A percentile compares a stretch with the other conserved stretches of the same genome.
Evolutionary conservation across 2,113 vertebrate species (phyloP).

Genomic region (Porphyrio hochstetteri): DNA sequence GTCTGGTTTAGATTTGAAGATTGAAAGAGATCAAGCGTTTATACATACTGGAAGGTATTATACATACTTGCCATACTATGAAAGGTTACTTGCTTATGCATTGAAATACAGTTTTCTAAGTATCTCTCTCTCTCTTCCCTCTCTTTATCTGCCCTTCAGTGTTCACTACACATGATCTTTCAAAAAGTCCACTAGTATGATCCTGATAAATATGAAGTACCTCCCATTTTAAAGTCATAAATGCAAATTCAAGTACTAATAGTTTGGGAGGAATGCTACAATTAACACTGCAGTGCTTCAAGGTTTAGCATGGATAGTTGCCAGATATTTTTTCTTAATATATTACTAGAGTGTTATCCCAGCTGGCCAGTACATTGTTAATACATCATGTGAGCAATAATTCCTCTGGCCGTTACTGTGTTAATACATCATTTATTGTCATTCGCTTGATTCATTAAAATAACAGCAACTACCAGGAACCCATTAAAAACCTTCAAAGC

Average conservation of each 20-base stretch:
- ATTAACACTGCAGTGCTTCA: background rate
- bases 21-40: background rate
- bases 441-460: constrained; percentile 50
- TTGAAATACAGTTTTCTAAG: background rate
- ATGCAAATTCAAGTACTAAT: background rate
- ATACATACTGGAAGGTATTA: no score
- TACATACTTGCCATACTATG: no score
- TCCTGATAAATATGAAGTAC: background rate
- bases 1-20: background rate
- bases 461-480: constrained; percentile 28
- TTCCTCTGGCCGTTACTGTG: background rate
- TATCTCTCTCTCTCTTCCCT: background rate
- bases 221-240: background rate
- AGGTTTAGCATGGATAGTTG: background rate
- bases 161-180: background rate
- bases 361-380: background rate
- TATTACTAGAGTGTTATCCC: background rate
- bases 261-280: background rate
- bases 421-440: constrained; percentile 17
- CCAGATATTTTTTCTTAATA: constrained; percentile 10
- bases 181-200: background rate
- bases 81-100: background rate
- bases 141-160: background rate
- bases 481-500: background rate
- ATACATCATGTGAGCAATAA: background rate